Conservation (phyloP, 2,113 vertebrate genomes). For the Macroglossus sobrinus region DNA sequence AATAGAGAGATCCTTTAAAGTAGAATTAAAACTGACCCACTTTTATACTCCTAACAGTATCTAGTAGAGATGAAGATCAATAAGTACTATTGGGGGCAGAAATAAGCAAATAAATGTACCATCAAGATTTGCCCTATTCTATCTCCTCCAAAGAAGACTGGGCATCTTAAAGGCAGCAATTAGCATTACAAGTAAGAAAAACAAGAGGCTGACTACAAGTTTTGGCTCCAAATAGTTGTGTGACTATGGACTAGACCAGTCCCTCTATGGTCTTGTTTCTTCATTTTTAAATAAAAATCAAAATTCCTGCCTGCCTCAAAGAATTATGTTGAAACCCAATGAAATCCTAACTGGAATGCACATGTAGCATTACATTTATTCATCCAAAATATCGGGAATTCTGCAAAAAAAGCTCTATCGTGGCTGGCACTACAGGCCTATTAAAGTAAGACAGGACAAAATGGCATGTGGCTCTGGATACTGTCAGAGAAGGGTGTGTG, state of each 20-base stretch:
- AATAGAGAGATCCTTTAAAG: not conserved
- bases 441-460: not conserved
- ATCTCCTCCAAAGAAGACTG: not conserved
- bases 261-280: not conserved
- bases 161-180: not conserved
- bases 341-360: conserved; percentile 62
- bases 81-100: not conserved
- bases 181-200: conserved; percentile 21
- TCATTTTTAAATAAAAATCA: conserved; percentile 31
- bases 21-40: not conserved
- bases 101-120: not conserved
- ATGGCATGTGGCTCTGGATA: not conserved
- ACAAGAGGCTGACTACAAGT: not conserved
- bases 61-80: not conserved
- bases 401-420: not conserved
- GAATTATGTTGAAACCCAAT: conserved; percentile 47
- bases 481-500: not conserved
- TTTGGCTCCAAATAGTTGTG: not conserved
- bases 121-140: not conserved
- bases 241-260: not conserved
- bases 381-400: conserved; percentile 6
- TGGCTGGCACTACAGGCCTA: not conserved
- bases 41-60: not conserved
- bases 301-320: conserved; percentile 44
- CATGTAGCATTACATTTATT: conserved; percentile 3